phyloP scores from a whole-genome alignment of 2,888 invertebrate species.

The Agrochola macilenta region DNA sequence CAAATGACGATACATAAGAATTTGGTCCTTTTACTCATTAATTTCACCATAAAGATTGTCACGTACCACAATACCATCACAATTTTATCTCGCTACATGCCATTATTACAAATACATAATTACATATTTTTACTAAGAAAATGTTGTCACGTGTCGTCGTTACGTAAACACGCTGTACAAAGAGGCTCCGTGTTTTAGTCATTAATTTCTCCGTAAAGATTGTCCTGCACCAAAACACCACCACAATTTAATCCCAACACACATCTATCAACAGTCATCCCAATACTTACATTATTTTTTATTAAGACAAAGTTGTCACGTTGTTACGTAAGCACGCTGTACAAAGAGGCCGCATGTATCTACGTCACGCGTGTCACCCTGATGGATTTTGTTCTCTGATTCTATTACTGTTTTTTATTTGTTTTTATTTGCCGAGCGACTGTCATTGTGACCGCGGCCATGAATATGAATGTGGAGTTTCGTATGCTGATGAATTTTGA shows the following conservation, averaged over 20 bases:
- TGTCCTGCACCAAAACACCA: neutral
- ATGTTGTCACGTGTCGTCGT: conserved; percentile 3
- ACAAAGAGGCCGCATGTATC: conserved; percentile 70
- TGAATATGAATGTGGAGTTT: conserved; percentile 78
- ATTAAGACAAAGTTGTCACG: neutral
- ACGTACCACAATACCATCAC: neutral
- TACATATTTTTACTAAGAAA: neutral
- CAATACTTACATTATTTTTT: neutral
- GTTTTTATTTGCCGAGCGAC: conserved; percentile 79
- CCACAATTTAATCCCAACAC: neutral
- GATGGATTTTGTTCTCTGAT: conserved; percentile 88
- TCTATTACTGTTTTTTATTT: conserved; percentile 87
- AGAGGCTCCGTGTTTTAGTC: conserved; percentile 60
- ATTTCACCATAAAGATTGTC: neutral
- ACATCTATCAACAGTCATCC: no score
- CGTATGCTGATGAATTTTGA: conserved; percentile 35
- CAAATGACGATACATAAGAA: neutral
- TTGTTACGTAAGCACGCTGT: conserved; percentile 71
- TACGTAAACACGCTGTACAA: conserved; percentile 71
- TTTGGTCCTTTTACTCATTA: neutral
- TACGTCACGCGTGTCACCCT: conserved; percentile 79
- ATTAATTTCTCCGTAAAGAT: neutral
- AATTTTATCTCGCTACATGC: no score
- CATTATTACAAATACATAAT: neutral
- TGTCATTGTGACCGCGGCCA: conserved; percentile 70